phyloP scores from a whole-genome alignment of 2,797 vertebrate species.

The Vespertilio murinus region DNA sequence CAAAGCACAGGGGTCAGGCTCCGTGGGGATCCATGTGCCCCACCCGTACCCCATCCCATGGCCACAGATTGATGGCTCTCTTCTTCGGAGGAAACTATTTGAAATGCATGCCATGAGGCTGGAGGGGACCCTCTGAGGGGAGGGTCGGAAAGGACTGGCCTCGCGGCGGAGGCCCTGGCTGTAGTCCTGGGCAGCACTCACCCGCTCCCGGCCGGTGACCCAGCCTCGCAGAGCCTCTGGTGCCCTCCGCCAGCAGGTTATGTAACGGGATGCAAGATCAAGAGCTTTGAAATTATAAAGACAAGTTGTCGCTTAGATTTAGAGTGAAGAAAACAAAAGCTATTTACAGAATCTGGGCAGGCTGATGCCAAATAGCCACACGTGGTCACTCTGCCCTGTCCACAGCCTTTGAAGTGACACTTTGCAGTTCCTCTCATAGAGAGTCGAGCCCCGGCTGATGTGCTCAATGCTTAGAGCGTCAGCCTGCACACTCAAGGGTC shows the following conservation, averaged over 20 bases:
- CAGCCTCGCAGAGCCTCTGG: neutral
- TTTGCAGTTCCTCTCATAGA: neutral
- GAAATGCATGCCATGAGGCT: neutral
- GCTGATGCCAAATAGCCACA: neutral
- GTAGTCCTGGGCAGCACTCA: neutral
- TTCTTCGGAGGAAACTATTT: neutral
- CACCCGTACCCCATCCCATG: neutral
- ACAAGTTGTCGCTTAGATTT: neutral
- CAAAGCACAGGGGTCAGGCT: neutral
- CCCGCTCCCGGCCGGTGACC: neutral
- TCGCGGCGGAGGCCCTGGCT: neutral
- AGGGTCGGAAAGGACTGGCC: neutral
- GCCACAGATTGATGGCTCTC: neutral
- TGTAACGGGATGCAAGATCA: neutral
- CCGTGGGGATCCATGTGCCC: neutral
- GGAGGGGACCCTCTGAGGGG: neutral
- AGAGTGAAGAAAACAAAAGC: neutral
- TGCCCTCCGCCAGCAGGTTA: neutral
- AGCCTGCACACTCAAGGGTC: too few relatives aligned
- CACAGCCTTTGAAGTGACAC: neutral
- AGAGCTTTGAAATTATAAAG: neutral
- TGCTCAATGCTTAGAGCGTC: too few relatives aligned
- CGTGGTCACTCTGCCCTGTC: neutral
- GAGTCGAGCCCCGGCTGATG: neutral
- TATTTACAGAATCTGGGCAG: neutral